A percentile compares a stretch with the other conserved stretches of the same genome.
Conservation (phyloP, 2,888 invertebrate species). For the Chesias legatella region DNA sequence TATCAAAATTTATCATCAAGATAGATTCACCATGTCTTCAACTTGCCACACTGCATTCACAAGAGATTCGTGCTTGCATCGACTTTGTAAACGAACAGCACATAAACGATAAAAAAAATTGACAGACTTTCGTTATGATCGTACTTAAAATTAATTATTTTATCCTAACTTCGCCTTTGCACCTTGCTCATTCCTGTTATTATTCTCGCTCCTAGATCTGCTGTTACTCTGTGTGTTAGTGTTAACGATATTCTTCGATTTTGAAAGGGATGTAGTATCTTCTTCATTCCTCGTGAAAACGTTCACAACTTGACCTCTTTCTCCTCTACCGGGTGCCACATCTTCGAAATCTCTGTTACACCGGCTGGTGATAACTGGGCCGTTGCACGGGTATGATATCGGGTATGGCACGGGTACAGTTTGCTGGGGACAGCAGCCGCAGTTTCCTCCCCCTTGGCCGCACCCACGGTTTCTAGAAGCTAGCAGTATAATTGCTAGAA, state of each 20-base stretch:
- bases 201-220: slow-evolving; percentile 4
- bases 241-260: slow-evolving; percentile 2
- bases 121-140: no score
- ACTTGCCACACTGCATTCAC: no score
- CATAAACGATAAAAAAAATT: no score
- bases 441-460: slow-evolving; percentile 35
- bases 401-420: slow-evolving; percentile 55
- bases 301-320: slow-evolving; percentile 24
- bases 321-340: slow-evolving; percentile 17
- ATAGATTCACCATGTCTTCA: no score
- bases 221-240: slow-evolving; percentile 7
- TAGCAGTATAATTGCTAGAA: slow-evolving; percentile 50
- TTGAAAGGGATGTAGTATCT: not conserved
- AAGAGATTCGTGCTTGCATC: no score
- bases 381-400: slow-evolving; percentile 52
- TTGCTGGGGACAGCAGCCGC: slow-evolving; percentile 34
- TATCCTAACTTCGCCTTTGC: no score
- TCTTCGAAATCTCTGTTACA: slow-evolving; percentile 17
- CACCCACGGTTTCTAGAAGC: slow-evolving; percentile 39
- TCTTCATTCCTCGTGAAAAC: slow-evolving; percentile 23
- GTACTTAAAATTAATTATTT: no score
- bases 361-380: slow-evolving; percentile 37
- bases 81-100: no score
- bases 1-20: no score
- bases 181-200: no score